These are phyloP conservation scores for Graphium colonna DNA, from an alignment of 2,888 invertebrate species.

Conservation along the genomic window DNA sequence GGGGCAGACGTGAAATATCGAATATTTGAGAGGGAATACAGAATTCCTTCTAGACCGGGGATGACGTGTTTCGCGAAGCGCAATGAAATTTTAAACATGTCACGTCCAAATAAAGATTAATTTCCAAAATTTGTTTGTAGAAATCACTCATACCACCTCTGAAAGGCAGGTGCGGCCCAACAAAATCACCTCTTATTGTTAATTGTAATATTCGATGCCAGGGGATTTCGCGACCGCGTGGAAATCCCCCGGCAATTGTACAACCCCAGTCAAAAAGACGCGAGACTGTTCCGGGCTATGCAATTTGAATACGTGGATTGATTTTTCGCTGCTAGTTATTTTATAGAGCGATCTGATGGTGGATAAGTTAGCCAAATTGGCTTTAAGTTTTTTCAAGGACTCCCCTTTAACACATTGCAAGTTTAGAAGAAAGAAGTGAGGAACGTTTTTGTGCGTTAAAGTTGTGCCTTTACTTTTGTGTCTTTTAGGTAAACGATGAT, in stretches of 20 bases:
- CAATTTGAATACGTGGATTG: conserved; percentile 38
- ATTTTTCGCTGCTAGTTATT: conserved; percentile 28
- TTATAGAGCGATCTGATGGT: conserved; percentile 14
- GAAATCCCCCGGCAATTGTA: conserved; percentile 10
- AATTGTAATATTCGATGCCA: too few relatives aligned
- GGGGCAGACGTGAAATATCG: conserved; percentile 75
- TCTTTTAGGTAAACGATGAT: too few relatives aligned
- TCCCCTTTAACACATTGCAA: conserved; percentile 1
- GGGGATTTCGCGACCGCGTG: conserved; percentile 6
- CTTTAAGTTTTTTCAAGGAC: conserved; percentile 21
- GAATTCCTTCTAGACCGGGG: conserved; percentile 55
- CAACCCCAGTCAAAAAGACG: conserved; percentile 42
- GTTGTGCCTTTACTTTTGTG: not conserved
- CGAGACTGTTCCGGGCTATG: conserved; percentile 55
- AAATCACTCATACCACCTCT: conserved; percentile 27
- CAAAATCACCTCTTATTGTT: conserved; percentile 18
- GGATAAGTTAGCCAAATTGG: conserved; percentile 16
- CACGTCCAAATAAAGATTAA: conserved; percentile 36
- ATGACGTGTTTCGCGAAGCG: conserved; percentile 53
- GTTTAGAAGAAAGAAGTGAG: not conserved
- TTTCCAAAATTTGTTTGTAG: too few relatives aligned
- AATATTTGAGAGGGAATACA: conserved; percentile 76
- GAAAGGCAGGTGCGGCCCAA: conserved; percentile 9
- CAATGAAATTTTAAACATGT: conserved; percentile 46
- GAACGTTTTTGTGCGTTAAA: not conserved